These are phyloP conservation scores for Chionomys nivalis DNA, from an alignment of 2,113 vertebrate species.

Conservation along the genomic window DNA sequence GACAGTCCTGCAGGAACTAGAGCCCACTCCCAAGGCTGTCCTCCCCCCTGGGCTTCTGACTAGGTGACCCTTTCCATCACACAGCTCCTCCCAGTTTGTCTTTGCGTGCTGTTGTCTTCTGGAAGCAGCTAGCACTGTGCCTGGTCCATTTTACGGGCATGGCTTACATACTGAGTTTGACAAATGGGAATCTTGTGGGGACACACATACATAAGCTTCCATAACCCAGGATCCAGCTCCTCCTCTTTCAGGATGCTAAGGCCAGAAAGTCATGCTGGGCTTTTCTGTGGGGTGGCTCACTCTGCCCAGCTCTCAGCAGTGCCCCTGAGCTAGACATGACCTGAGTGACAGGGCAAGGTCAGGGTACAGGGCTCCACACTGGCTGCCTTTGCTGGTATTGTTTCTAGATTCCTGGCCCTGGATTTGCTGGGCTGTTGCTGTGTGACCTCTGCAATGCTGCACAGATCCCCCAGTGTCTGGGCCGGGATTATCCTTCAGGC, in stretches of 20 bases:
- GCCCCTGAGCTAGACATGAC: not conserved
- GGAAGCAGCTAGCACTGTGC: accelerated
- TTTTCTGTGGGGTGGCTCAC: not conserved
- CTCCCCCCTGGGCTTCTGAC: not conserved
- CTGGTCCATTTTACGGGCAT: not conserved
- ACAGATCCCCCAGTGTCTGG: constrained; percentile 47
- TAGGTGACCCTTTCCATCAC: not conserved
- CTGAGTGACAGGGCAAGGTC: not conserved
- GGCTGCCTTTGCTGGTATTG: not conserved
- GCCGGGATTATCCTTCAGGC: constrained; percentile 15
- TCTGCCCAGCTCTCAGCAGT: not conserved
- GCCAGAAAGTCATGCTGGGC: not conserved
- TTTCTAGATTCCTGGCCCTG: not conserved
- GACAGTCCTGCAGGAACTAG: not conserved
- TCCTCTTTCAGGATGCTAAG: not conserved
- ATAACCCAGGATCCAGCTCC: not conserved
- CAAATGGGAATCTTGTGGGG: no score
- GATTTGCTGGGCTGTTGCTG: not conserved
- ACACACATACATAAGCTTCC: not conserved
- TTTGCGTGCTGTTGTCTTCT: not conserved
- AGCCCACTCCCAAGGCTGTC: not conserved
- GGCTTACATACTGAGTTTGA: not conserved
- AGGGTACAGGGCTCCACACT: not conserved
- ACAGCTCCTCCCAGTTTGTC: not conserved
- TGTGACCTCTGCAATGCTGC: not conserved